Percentiles rank a stretch among this genome's conserved stretches.
These are phyloP conservation scores for Epinotia ramella DNA, from an alignment of 2,888 invertebrate genomes.

Conservation along the genomic window DNA sequence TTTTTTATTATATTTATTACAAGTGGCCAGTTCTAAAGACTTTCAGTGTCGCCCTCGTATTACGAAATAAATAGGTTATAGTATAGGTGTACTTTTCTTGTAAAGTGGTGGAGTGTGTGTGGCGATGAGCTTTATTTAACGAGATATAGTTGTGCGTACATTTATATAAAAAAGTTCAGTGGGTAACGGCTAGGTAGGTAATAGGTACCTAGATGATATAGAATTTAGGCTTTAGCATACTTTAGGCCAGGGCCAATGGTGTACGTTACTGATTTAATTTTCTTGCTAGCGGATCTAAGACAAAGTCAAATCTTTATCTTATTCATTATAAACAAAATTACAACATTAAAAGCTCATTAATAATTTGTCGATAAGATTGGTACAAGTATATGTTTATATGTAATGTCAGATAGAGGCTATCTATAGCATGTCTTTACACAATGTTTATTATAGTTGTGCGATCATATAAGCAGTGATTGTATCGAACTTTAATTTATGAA, in stretches of 20 bases:
- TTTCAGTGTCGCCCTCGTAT: too few species aligned
- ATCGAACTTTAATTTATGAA: not conserved
- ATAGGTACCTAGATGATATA: too few species aligned
- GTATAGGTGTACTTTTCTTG: too few species aligned
- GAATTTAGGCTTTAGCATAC: too few species aligned
- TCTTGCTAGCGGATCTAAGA: not conserved
- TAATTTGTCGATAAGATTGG: slow-evolving; percentile 59
- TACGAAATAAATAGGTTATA: too few species aligned
- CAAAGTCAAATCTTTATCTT: slow-evolving; percentile 13
- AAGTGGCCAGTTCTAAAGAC: too few species aligned
- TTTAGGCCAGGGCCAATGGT: not conserved
- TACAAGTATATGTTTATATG: slow-evolving; percentile 47
- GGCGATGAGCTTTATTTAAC: too few species aligned
- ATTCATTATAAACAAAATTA: slow-evolving; percentile 1
- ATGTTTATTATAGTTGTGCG: slow-evolving; percentile 58
- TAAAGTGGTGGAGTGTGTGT: too few species aligned
- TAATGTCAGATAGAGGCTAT: slow-evolving; percentile 66
- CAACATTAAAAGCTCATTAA: slow-evolving; percentile 55
- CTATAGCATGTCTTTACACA: slow-evolving; percentile 46
- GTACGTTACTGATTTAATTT: not conserved
- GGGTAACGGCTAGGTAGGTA: too few species aligned
- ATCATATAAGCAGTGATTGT: slow-evolving; percentile 54
- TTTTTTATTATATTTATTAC: too few species aligned
- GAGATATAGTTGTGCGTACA: too few species aligned
- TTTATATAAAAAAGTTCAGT: too few species aligned